These are phyloP conservation scores for Poeciliopsis prolifica DNA, from an alignment of 2,113 vertebrate genomes.

Conservation along the genomic window DNA sequence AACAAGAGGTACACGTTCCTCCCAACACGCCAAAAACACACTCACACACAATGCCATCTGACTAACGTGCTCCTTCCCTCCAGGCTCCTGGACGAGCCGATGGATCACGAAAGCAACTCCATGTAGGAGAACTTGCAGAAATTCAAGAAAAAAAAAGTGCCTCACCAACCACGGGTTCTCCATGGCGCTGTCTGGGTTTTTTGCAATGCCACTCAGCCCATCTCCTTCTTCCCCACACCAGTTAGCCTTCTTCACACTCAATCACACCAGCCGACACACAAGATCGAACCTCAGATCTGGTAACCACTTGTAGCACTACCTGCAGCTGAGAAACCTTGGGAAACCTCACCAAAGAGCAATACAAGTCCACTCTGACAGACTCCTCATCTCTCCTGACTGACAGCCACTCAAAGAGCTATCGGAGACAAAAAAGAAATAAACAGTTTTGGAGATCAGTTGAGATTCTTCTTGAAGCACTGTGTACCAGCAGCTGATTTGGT, in stretches of 20 bases:
- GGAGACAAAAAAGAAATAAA: neutral
- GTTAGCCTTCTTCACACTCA: conserved; percentile 56
- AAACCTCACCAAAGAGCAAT: conserved; percentile 74
- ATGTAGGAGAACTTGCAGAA: conserved; percentile 57
- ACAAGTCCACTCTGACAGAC: conserved; percentile 37
- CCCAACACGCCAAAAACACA: neutral
- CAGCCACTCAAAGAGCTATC: conserved; percentile 1
- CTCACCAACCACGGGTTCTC: conserved; percentile 31
- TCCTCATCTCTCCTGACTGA: conserved; percentile 45
- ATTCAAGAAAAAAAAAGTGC: conserved; percentile 25
- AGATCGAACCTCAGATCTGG: conserved; percentile 55
- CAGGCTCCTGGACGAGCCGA: conserved; percentile 77
- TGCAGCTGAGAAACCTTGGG: conserved; percentile 57
- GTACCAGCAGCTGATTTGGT: conserved; percentile 48
- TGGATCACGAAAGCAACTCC: conserved; percentile 78
- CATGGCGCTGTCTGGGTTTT: conserved; percentile 35
- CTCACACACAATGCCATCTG: neutral
- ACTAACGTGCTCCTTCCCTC: neutral
- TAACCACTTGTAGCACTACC: conserved; percentile 42
- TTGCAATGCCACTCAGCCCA: conserved; percentile 56
- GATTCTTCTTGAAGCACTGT: conserved; percentile 46
- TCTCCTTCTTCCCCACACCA: neutral
- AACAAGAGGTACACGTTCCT: conserved; percentile 80
- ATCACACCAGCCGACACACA: conserved; percentile 13
- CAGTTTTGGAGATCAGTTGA: conserved; percentile 1